Evolutionary conservation across 1,140 invertebrate genomes (phyloP).

Genomic region (Sipha flava): DNA sequence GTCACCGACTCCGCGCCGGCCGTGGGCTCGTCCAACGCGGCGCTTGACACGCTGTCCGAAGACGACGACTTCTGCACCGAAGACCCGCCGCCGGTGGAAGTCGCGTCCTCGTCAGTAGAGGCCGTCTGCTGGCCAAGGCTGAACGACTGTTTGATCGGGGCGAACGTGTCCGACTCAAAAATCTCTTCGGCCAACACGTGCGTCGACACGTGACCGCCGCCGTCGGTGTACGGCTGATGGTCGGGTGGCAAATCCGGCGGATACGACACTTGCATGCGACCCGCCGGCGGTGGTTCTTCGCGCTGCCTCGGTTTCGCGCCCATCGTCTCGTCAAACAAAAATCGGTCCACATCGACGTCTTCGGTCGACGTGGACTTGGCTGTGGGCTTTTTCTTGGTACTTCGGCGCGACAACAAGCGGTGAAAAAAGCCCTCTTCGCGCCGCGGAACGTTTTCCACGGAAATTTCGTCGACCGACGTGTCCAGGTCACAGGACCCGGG

Average conservation of each 20-base stretch:
- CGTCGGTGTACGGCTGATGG: not conserved
- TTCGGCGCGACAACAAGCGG: constrained; percentile 54
- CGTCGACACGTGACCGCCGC: not conserved
- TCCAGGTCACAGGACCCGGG: not conserved
- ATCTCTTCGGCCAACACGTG: not conserved
- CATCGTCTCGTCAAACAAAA: constrained; percentile 38
- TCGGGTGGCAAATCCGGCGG: not conserved
- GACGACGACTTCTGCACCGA: not conserved
- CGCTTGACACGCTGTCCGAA: constrained; percentile 11
- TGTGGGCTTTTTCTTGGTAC: constrained; percentile 51
- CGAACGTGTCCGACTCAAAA: not conserved
- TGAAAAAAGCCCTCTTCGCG: constrained; percentile 49
- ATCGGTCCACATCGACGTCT: constrained; percentile 15
- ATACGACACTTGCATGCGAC: constrained; percentile 38
- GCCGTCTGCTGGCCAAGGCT: not conserved
- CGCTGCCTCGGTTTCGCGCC: constrained; percentile 48
- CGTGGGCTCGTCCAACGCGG: not conserved
- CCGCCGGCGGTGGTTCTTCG: constrained; percentile 48
- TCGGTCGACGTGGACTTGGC: not conserved
- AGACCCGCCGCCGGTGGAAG: not conserved
- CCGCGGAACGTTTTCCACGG: constrained; percentile 1
- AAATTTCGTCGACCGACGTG: constrained; percentile 5
- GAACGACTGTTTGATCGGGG: constrained; percentile 3
- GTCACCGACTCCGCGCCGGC: not conserved
- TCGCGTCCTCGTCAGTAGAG: not conserved